Conservation (phyloP, 2,888 invertebrate genomes). For the Caenorhabditis japonica region DNA sequence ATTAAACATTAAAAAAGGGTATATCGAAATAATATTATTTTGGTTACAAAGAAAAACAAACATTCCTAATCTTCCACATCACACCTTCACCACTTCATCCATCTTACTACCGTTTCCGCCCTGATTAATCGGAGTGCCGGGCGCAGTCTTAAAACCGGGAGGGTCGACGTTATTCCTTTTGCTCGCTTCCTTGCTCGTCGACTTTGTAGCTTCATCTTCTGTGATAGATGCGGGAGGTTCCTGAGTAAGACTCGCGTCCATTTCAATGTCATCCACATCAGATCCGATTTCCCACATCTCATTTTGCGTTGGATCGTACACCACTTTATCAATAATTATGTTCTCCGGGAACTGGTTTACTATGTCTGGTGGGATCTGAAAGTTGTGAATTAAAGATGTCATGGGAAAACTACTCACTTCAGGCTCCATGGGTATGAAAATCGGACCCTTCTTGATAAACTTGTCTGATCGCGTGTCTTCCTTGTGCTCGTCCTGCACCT, state of each 20-base stretch:
- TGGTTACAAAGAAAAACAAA: too few species aligned
- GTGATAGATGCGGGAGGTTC: slow-evolving; percentile 2
- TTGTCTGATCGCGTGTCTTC: not conserved
- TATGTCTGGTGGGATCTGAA: slow-evolving; percentile 13
- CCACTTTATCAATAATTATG: slow-evolving; percentile 9
- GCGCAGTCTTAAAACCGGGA: too few species aligned
- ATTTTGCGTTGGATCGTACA: slow-evolving; percentile 14
- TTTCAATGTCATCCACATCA: slow-evolving; percentile 27
- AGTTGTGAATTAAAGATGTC: not conserved
- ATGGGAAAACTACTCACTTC: not conserved
- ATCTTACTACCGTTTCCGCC: too few species aligned
- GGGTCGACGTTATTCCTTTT: too few species aligned
- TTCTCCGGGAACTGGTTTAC: slow-evolving; percentile 1
- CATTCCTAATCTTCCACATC: too few species aligned
- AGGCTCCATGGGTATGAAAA: slow-evolving; percentile 20
- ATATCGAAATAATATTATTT: too few species aligned
- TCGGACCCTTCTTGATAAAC: slow-evolving; percentile 19
- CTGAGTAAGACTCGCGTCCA: slow-evolving; percentile 10
- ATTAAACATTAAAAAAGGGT: too few species aligned
- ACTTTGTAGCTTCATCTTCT: slow-evolving; percentile 7
- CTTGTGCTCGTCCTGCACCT: slow-evolving; percentile 1
- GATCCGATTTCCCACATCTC: slow-evolving; percentile 27
- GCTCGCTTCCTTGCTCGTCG: not conserved
- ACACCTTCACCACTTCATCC: too few species aligned
- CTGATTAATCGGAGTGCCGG: too few species aligned